Base-by-base conservation (phyloP, 1,140 invertebrate species). In the Bombus soroeensis region DNA sequence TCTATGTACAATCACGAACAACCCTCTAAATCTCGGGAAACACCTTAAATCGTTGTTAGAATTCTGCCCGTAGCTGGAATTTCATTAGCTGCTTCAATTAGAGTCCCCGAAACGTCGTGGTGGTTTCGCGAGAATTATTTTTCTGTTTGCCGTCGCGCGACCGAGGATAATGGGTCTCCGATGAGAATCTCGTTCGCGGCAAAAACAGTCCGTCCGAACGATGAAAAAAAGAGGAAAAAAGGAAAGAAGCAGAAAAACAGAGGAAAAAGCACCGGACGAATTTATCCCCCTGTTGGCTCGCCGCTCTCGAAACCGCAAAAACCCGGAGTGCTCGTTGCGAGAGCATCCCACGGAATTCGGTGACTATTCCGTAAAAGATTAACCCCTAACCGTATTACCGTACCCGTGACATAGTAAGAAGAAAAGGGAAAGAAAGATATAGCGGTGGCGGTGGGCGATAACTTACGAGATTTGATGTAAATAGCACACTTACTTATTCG, bases 401-500 rank as follows among this genome's bases (percentile, higher is more conserved):
- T 39, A 25, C 10, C 47, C 64, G 34, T 43, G 59, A 62, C 59
- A 57, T 66, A 81, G 68, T 28, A 5, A 39, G 25, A 39, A 37
- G 22, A 1, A 28, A 25, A 77, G 64, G 59, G 75, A 66, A 64
- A 80, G 72, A n/a, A 18, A n/a, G 72, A 57, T 32, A 34, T 15
- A 66, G 47, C 15, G 34, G 64, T 32, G 15, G 37, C 37, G 83
- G 41, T 68, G 77, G 79, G 89, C 92, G 93, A 95, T 95, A 95
- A 95, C 88, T 95, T 94, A 94, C 88, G 90, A 94, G 93, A 95
- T 94, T 94, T 93, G 93, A 95, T 95, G 94, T 94, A 94, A 94
- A 95, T 94, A 95, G 93, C 92, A 92, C 93, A 92, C 93, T 95
- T 94, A 94, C 91, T 94, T 94, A 94, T 94, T 93, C 92, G 92